Percentiles rank a stretch among this genome's conserved stretches.
Conservation (phyloP, 2,888 invertebrate species). For the Callinectes sapidus region DNA sequence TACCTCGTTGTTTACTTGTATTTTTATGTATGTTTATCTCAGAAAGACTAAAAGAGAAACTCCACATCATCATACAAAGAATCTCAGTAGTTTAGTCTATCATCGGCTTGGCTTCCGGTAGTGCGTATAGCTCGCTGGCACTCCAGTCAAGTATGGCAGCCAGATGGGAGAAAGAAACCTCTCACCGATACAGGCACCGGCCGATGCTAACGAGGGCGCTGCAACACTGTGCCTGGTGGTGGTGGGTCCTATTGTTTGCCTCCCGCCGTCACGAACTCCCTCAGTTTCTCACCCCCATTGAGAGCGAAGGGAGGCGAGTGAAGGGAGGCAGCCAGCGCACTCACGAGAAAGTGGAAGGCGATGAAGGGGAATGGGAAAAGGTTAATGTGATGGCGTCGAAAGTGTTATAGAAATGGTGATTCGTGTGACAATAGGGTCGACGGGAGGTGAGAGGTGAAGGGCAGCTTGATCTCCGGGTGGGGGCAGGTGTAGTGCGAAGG, state of each 20-base stretch:
- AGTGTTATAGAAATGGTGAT: conserved; percentile 8
- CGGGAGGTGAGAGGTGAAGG: conserved; percentile 12
- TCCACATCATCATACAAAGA: background rate
- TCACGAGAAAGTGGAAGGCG: background rate
- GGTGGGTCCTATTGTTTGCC: conserved; percentile 8
- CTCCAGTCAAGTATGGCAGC: background rate
- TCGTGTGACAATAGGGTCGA: background rate
- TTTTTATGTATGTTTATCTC: background rate
- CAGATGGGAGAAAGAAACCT: background rate
- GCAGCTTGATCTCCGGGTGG: background rate
- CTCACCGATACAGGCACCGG: background rate
- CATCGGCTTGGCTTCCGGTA: background rate
- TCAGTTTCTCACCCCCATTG: background rate
- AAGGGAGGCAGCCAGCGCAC: background rate
- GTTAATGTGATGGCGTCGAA: conserved; percentile 14
- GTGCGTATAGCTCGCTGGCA: background rate
- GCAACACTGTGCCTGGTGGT: background rate
- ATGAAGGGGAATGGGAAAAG: background rate
- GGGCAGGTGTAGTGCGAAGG: background rate
- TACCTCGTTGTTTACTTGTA: background rate
- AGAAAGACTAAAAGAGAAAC: background rate
- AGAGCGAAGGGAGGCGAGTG: background rate
- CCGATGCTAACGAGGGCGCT: background rate
- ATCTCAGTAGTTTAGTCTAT: background rate
- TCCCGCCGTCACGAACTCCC: conserved; percentile 2